Base-by-base conservation (phyloP, 2,888 invertebrate genomes). In the Himalopsyche kuldschensis region DNA sequence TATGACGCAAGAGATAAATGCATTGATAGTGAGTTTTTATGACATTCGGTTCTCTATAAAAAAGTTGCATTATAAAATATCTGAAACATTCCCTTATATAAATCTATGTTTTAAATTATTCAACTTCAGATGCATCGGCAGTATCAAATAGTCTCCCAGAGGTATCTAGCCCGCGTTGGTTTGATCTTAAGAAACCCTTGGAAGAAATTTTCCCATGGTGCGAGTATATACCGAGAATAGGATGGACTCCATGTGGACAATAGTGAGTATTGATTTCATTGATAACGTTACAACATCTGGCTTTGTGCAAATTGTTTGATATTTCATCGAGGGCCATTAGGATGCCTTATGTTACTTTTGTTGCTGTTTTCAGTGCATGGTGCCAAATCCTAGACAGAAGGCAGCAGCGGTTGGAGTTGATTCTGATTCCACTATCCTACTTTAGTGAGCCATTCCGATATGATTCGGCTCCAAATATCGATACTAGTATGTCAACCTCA, bases 221-320 rank as follows among this genome's bases (percentile, higher is more conserved):
- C 91, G 99, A 99, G 89, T 99, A 99, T 90, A 92, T 99, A 86
- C 97, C 98, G 0, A 91, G 99, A 87, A 97, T 96, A 17, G 99
- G 98, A 0, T 99, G 99, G 99, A 97, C 97, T 0, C 96, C 97
- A 0, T 96, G 97, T 89, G 96, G 97, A 35, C 94, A 95, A 88
- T 95, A 94, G 98, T 98, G 91, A 94, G 95, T 93, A 69, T 82
- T 79, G 30, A 30, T n/a, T 11, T 20, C 75, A 6, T 31, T 15
- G 17, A 20, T 17, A 15, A 17, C 4, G 24, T 4, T 30, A 75
- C 76, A 81, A 17, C 30, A 77, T 31, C 24, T 76, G 20, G 55
- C 2, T 11, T 41, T 10, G 2, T 41, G 8, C 8, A 8, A 41
- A 41, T 15, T 41, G 15, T 41, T 41, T 41, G 41, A 41, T 41